Evolutionary conservation across 2,113 vertebrate species (phyloP).

Genomic region (Chloropsis hardwickii): DNA sequence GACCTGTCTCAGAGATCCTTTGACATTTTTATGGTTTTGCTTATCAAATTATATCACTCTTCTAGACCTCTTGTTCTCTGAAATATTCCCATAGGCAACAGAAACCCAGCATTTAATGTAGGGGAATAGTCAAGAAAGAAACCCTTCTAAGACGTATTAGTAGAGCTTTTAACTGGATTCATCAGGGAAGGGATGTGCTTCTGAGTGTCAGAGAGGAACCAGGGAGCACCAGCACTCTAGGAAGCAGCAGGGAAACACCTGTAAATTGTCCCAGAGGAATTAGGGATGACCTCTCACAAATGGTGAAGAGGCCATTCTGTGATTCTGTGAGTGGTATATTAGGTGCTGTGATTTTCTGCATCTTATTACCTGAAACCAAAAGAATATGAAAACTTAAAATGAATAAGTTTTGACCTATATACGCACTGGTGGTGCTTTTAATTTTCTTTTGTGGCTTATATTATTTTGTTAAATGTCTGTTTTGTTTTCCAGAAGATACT

Average conservation of each 20-base stretch:
- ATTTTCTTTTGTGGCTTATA: background rate
- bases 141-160: background rate
- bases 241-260: background rate
- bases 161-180: background rate
- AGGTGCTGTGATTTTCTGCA: background rate
- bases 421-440: background rate
- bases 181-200: background rate
- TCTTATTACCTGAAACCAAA: background rate
- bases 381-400: background rate
- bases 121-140: background rate
- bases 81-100: background rate
- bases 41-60: background rate
- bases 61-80: background rate
- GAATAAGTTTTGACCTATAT: background rate
- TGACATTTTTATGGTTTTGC: background rate
- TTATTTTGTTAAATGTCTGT: background rate
- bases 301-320: background rate
- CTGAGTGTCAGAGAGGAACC: background rate
- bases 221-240: background rate
- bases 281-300: background rate
- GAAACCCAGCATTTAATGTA: background rate
- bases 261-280: background rate
- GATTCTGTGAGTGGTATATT: background rate
- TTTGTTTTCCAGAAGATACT: background rate
- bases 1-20: background rate